phyloP scores from a whole-genome alignment of 2,797 vertebrate species.

The Poeciliopsis presidionis region DNA sequence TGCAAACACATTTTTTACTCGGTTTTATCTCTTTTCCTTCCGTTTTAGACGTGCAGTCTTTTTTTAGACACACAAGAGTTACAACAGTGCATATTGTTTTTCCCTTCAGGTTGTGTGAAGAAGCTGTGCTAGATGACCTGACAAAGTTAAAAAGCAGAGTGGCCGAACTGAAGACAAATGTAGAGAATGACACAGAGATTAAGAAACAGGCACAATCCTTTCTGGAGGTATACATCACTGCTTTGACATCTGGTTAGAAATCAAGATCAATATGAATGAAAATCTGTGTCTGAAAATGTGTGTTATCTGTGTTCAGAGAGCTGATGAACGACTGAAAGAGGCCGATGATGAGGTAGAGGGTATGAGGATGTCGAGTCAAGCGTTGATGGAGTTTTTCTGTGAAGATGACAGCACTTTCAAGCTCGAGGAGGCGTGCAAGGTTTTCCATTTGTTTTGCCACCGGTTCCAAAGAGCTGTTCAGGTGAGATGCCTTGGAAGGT shows the following conservation, averaged over 20 bases:
- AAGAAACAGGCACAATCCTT: constrained; percentile 78
- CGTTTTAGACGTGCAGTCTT: not conserved
- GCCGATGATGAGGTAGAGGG: constrained; percentile 81
- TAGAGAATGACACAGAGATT: constrained; percentile 76
- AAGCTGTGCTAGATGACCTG: constrained; percentile 82
- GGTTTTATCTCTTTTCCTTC: not conserved
- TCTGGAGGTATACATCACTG: constrained; percentile 74
- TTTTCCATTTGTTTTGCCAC: constrained; percentile 82
- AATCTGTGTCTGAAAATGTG: not conserved
- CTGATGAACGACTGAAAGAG: constrained; percentile 79
- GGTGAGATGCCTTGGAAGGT: constrained; percentile 54
- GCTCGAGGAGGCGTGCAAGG: constrained; percentile 82
- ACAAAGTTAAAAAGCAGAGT: constrained; percentile 80
- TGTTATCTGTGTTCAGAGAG: constrained; percentile 66
- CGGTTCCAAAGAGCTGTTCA: constrained; percentile 83
- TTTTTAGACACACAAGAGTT: constrained; percentile 5
- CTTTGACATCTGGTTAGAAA: constrained; percentile 2
- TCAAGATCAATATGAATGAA: not conserved
- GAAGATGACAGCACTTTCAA: constrained; percentile 84
- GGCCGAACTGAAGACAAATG: constrained; percentile 66
- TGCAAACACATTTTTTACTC: not conserved
- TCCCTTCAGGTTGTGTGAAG: constrained; percentile 79
- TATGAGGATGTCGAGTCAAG: constrained; percentile 81
- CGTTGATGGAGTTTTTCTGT: constrained; percentile 85
- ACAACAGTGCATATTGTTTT: constrained; percentile 7